Conservation (phyloP, 2,113 vertebrate genomes). For the Boulengeromyrus knoepffleri region DNA sequence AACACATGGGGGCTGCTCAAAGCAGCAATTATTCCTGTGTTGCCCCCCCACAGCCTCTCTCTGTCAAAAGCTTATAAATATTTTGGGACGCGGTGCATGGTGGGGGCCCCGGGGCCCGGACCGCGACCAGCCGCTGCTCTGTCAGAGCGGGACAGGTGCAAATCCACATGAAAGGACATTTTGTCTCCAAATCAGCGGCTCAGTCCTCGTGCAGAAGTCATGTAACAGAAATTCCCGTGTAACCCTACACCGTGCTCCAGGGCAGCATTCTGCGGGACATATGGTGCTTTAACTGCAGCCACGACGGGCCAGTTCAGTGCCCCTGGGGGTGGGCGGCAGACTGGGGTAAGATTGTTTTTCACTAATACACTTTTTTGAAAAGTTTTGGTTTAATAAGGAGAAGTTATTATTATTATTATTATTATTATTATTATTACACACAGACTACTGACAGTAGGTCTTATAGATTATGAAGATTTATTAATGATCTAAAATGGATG, state of each 20-base stretch:
- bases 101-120: slow-evolving; percentile 74
- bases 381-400: background rate
- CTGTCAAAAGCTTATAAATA: slow-evolving; percentile 94
- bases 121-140: slow-evolving; percentile 86
- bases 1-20: slow-evolving; percentile 61
- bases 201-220: slow-evolving; percentile 74
- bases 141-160: slow-evolving; percentile 94
- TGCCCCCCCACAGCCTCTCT: slow-evolving; percentile 11
- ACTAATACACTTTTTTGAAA: background rate
- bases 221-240: slow-evolving; percentile 69
- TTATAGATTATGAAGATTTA: background rate
- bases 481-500: background rate
- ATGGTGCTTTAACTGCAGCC: slow-evolving; percentile 54
- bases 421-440: background rate
- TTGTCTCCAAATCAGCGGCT: slow-evolving; percentile 93
- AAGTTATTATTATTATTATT: background rate
- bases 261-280: slow-evolving; percentile 62
- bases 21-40: slow-evolving; percentile 74
- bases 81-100: slow-evolving; percentile 92
- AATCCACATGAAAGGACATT: slow-evolving; percentile 86
- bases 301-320: slow-evolving; percentile 8
- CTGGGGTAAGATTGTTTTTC: background rate
- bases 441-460: background rate
- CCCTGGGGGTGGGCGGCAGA: background rate
- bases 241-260: slow-evolving; percentile 60